These are phyloP conservation scores for Halichoerus grypus DNA, from an alignment of 2,113 vertebrate genomes.

Conservation along the genomic window DNA sequence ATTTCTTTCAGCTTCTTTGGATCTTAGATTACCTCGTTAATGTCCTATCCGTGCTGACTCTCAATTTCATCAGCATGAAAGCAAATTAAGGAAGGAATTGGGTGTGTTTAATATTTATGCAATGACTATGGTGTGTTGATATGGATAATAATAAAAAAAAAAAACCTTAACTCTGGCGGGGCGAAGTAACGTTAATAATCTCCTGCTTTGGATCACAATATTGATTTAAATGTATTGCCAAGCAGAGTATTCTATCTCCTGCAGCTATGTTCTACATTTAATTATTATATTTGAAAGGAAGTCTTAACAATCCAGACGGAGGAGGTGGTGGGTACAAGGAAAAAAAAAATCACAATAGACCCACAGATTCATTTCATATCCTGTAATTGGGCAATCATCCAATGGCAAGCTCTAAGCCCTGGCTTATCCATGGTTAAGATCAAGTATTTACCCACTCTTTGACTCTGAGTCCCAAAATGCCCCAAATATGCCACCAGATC, in stretches of 20 bases:
- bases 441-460: constrained; percentile 47
- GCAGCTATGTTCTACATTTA: constrained; percentile 62
- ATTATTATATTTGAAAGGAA: constrained; percentile 63
- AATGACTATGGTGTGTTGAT: constrained; percentile 71
- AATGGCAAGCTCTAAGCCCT: neutral
- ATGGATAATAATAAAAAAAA: constrained; percentile 71
- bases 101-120: constrained; percentile 85
- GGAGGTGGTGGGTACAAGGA: neutral
- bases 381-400: neutral
- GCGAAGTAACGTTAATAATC: constrained; percentile 72
- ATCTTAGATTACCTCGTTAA: constrained; percentile 53
- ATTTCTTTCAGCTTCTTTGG: constrained; percentile 68
- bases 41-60: constrained; percentile 35
- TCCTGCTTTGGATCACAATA: constrained; percentile 76
- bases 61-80: constrained; percentile 77
- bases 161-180: constrained; percentile 64
- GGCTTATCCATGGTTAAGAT: neutral
- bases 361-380: neutral
- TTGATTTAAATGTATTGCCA: constrained; percentile 73
- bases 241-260: constrained; percentile 64
- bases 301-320: constrained; percentile 60
- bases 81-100: constrained; percentile 81
- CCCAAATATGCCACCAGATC: constrained; percentile 50
- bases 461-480: constrained; percentile 38
- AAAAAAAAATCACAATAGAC: neutral